Percentiles rank a stretch among this genome's conserved stretches.
Evolutionary conservation across 2,888 invertebrate species (phyloP).

Genomic region (Nudaria mundana): DNA sequence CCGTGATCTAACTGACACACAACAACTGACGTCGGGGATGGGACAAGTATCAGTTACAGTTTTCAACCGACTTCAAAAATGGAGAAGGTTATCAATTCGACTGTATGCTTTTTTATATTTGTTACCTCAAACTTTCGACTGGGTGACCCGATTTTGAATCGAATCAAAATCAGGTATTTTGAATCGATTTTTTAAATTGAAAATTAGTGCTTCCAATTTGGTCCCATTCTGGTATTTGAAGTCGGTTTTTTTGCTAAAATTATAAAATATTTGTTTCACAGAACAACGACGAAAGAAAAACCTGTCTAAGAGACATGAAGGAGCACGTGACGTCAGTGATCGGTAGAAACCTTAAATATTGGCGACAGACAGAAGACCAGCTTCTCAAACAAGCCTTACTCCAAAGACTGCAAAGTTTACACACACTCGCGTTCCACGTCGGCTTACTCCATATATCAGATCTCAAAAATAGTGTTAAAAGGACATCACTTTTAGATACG

Average conservation of each 20-base stretch:
- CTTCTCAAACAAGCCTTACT: conserved; percentile 57
- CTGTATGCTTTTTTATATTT: too few species aligned
- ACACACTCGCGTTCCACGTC: conserved; percentile 59
- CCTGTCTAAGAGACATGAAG: conserved; percentile 73
- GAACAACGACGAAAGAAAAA: conserved; percentile 57
- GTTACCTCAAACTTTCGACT: too few species aligned
- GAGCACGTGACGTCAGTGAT: conserved; percentile 75
- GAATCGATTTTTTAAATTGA: too few species aligned
- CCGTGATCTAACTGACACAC: too few species aligned
- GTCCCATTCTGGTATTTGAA: too few species aligned
- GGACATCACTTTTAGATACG: conserved; percentile 44
- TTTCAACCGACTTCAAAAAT: too few species aligned
- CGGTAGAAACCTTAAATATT: conserved; percentile 75
- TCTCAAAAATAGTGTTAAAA: conserved; percentile 48
- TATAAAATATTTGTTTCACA: conserved; percentile 31
- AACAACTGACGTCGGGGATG: too few species aligned
- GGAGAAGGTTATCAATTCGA: too few species aligned
- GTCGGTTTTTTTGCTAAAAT: neutral
- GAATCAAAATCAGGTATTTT: too few species aligned
- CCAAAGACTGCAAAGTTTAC: conserved; percentile 63
- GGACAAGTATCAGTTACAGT: too few species aligned
- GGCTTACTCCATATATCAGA: conserved; percentile 59
- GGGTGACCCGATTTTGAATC: too few species aligned
- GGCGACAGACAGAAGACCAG: conserved; percentile 62
- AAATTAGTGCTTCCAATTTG: too few species aligned